Conservation (phyloP, 2,113 vertebrate species). For the Entelurus aequoreus region DNA sequence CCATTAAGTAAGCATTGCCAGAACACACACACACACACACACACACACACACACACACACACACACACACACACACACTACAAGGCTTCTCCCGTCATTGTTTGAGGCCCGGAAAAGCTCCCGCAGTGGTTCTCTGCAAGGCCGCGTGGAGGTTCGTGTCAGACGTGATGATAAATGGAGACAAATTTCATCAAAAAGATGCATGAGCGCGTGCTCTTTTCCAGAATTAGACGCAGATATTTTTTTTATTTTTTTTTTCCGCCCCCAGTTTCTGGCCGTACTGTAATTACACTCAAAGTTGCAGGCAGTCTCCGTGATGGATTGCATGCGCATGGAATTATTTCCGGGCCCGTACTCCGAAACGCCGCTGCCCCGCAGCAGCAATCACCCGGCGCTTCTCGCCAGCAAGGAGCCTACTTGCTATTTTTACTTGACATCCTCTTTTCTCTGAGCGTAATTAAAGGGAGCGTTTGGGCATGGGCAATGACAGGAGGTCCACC, state of each 20-base stretch:
- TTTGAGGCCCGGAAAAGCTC: conserved; percentile 22
- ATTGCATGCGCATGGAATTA: conserved; percentile 29
- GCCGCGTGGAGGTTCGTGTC: background rate
- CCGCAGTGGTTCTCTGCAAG: conserved; percentile 11
- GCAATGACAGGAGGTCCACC: conserved; percentile 55
- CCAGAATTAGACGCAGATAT: background rate
- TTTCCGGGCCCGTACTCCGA: conserved; percentile 15
- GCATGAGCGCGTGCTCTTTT: background rate
- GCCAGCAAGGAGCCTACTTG: conserved; percentile 35
- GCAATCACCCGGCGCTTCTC: conserved; percentile 44
- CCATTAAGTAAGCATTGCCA: no score
- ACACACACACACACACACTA: background rate
- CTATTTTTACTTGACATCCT: conserved; percentile 60
- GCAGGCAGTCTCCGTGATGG: conserved; percentile 20
- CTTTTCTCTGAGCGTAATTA: conserved; percentile 62
- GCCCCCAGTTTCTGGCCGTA: background rate
- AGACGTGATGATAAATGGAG: conserved; percentile 4
- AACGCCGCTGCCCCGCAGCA: conserved; percentile 32
- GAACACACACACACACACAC: background rate
- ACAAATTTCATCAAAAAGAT: background rate
- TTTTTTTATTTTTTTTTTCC: background rate
- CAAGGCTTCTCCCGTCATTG: conserved; percentile 14
- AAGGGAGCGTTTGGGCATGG: conserved; percentile 44
- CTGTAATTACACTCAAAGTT: conserved; percentile 17
- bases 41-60: conserved; percentile 1